Conservation (phyloP, 2,888 invertebrate species). For the Odontomyia ornata region DNA sequence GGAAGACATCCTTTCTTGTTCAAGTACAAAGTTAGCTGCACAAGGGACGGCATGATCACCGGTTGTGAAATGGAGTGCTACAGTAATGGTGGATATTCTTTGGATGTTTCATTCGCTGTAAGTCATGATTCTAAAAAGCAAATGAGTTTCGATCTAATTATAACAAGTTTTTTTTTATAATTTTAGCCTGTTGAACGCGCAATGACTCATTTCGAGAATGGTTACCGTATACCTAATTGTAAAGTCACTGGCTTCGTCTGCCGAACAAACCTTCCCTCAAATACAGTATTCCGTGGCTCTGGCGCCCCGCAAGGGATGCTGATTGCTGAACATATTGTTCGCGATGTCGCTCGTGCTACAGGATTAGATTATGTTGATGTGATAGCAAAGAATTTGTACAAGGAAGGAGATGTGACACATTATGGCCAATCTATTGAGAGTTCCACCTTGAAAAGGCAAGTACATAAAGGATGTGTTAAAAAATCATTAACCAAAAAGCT, state of each 20-base stretch:
- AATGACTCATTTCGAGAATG: conserved; percentile 84
- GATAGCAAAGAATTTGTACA: conserved; percentile 78
- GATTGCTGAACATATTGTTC: conserved; percentile 79
- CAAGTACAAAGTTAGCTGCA: conserved; percentile 85
- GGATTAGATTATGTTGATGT: conserved; percentile 73
- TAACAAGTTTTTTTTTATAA: conserved; percentile 43
- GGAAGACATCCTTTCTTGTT: conserved; percentile 88
- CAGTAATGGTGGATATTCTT: conserved; percentile 83
- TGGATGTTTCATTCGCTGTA: conserved; percentile 82
- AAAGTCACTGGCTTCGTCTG: conserved; percentile 78
- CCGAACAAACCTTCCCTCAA: conserved; percentile 89
- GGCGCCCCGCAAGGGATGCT: conserved; percentile 94
- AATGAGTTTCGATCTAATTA: too few relatives aligned
- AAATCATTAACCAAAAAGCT: background rate
- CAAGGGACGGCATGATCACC: conserved; percentile 76
- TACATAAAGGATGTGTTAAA: background rate
- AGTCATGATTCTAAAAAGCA: conserved; percentile 54
- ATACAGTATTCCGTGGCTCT: conserved; percentile 93
- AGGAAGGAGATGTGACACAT: conserved; percentile 80
- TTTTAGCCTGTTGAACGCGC: conserved; percentile 86
- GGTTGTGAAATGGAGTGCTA: conserved; percentile 79
- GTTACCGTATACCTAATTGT: conserved; percentile 80
- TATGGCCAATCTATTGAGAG: conserved; percentile 77
- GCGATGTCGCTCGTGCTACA: conserved; percentile 77
- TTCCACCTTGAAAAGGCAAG: conserved; percentile 73